Evolutionary conservation across 2,888 invertebrate species (phyloP).

Genomic region (Phymatocera aterrima): DNA sequence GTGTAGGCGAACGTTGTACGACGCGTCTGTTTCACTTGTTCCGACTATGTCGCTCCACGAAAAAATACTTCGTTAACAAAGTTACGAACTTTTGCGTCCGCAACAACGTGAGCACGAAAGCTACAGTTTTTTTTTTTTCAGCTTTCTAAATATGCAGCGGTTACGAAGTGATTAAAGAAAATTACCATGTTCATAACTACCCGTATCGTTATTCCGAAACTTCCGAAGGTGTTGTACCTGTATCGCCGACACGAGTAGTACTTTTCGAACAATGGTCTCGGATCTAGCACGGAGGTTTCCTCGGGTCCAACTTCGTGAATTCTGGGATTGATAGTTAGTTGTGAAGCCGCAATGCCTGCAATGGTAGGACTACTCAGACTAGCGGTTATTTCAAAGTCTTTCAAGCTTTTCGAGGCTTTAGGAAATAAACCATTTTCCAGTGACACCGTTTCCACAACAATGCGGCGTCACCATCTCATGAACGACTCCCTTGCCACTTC

Average conservation of each 20-base stretch:
- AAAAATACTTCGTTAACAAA: neutral
- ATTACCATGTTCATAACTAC: slow-evolving; percentile 9
- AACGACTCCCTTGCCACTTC: neutral
- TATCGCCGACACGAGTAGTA: slow-evolving; percentile 7
- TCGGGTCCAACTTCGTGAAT: slow-evolving; percentile 10
- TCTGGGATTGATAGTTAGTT: neutral
- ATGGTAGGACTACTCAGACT: neutral
- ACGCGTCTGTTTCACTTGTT: neutral
- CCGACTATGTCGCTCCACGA: neutral
- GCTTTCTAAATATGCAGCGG: neutral
- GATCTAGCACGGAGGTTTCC: neutral
- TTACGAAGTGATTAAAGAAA: slow-evolving; percentile 6
- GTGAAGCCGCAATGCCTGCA: neutral
- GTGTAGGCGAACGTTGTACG: neutral
- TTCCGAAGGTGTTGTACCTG: slow-evolving; percentile 15
- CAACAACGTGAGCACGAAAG: neutral
- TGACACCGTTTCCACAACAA: neutral
- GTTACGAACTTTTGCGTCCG: slow-evolving; percentile 6
- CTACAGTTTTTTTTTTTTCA: slow-evolving; percentile 3
- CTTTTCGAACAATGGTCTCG: slow-evolving; percentile 3
- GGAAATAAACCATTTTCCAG: neutral
- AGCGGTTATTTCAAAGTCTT: neutral
- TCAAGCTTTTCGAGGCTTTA: neutral
- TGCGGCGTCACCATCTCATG: neutral
- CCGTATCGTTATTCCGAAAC: slow-evolving; percentile 13